Conservation (phyloP, 2,888 invertebrate genomes). For the Aleiodes leptofemur region DNA sequence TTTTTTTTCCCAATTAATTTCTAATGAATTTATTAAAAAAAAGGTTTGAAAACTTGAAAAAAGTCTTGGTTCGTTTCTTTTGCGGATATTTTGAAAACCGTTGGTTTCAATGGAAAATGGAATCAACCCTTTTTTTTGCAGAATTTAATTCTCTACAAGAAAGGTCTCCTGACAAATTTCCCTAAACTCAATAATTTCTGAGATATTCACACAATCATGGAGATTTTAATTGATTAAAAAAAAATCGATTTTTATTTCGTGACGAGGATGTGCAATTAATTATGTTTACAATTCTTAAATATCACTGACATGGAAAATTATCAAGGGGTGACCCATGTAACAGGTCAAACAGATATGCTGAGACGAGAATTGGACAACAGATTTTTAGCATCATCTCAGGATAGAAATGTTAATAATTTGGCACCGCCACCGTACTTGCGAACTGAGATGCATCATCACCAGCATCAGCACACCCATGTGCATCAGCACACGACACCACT, state of each 20-base stretch:
- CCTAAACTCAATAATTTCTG: not conserved
- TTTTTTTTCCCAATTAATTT: slow-evolving; percentile 36
- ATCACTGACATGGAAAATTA: slow-evolving; percentile 38
- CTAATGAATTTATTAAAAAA: not conserved
- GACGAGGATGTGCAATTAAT: not conserved
- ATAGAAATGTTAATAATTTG: slow-evolving; percentile 77
- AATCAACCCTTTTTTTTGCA: not conserved
- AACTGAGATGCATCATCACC: slow-evolving; percentile 95
- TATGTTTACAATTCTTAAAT: not conserved
- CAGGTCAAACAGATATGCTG: slow-evolving; percentile 88
- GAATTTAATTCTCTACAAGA: not conserved
- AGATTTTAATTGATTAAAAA: not conserved
- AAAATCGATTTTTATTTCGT: too few relatives aligned
- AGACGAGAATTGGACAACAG: slow-evolving; percentile 93
- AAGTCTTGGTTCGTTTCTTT: too few relatives aligned
- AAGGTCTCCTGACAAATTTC: not conserved
- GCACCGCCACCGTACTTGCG: slow-evolving; percentile 81
- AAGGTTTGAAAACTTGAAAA: not conserved
- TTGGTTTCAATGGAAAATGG: not conserved
- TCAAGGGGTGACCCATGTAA: slow-evolving; percentile 73
- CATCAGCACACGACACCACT: slow-evolving; percentile 89
- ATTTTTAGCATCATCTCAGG: slow-evolving; percentile 92
- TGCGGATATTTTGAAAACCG: not conserved
- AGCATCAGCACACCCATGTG: slow-evolving; percentile 94
- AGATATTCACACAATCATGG: not conserved